phyloP scores from a whole-genome alignment of 2,888 invertebrate species.

The Drosophila melanosoma region DNA sequence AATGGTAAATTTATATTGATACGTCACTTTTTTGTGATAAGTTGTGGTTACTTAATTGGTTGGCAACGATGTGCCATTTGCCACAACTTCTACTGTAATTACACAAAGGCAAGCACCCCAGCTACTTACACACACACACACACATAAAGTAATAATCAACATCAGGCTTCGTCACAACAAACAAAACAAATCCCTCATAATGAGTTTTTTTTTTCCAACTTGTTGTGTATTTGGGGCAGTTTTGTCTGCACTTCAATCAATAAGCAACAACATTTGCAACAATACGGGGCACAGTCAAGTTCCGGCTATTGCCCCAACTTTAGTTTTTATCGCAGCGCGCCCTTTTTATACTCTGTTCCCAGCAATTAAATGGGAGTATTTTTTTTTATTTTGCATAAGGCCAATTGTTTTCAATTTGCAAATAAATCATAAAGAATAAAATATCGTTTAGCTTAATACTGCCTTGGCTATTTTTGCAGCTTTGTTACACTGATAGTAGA shows the following conservation, averaged over 20 bases:
- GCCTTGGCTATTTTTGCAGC: background rate
- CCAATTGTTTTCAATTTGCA: background rate
- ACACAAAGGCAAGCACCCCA: slow-evolving; percentile 42
- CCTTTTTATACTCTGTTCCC: slow-evolving; percentile 37
- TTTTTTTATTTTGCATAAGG: no score
- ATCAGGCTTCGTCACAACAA: slow-evolving; percentile 50
- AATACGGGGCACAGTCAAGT: slow-evolving; percentile 56
- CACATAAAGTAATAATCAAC: slow-evolving; percentile 40
- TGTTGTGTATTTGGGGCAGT: slow-evolving; percentile 75
- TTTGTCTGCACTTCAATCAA: slow-evolving; percentile 73
- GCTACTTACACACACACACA: slow-evolving; percentile 11
- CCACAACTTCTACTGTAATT: slow-evolving; percentile 68
- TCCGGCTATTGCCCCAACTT: slow-evolving; percentile 61
- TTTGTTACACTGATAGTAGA: background rate
- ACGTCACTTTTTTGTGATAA: slow-evolving; percentile 14
- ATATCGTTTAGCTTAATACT: background rate
- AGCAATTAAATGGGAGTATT: background rate
- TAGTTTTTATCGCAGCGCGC: slow-evolving; percentile 43
- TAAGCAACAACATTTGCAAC: slow-evolving; percentile 54
- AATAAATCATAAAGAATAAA: background rate
- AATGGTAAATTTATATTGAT: slow-evolving; percentile 5
- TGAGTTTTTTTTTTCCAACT: slow-evolving; percentile 60
- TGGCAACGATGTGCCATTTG: slow-evolving; percentile 45
- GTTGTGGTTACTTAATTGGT: slow-evolving; percentile 64
- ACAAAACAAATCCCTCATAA: slow-evolving; percentile 59